Conservation (phyloP, 2,113 vertebrate species). For the Stercorarius parasiticus region DNA sequence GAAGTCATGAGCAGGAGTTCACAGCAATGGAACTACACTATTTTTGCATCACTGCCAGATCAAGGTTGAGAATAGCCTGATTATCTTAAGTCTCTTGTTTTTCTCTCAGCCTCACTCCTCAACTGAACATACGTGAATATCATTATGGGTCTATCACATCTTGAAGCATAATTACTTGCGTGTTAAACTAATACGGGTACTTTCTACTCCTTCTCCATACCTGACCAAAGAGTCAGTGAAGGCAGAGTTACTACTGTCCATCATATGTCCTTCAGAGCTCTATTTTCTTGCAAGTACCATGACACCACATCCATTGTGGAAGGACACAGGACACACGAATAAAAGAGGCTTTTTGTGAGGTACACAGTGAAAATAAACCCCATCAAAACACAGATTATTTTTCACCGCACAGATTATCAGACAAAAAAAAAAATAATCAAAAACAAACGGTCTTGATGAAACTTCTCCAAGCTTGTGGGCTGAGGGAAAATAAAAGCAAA, state of each 20-base stretch:
- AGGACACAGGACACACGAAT: background rate
- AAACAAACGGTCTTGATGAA: background rate
- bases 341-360: background rate
- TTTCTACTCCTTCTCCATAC: background rate
- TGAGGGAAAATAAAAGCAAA: background rate
- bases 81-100: background rate
- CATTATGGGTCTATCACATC: background rate
- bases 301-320: background rate
- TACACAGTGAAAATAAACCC: background rate
- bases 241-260: fast-evolving
- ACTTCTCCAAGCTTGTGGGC: background rate
- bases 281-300: background rate
- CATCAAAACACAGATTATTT: background rate
- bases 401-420: background rate
- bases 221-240: background rate
- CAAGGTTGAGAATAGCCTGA: background rate
- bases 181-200: background rate
- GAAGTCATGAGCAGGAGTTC: background rate
- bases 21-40: background rate
- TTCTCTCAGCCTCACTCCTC: background rate
- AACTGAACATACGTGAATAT: background rate
- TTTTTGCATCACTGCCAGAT: background rate
- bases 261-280: background rate
- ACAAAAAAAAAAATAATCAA: background rate
- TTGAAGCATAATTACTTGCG: background rate